Evolutionary conservation across 2,113 vertebrate species (phyloP), one percentile per base, ranked within the genome.

Genomic region (Prinia subflava): DNA sequence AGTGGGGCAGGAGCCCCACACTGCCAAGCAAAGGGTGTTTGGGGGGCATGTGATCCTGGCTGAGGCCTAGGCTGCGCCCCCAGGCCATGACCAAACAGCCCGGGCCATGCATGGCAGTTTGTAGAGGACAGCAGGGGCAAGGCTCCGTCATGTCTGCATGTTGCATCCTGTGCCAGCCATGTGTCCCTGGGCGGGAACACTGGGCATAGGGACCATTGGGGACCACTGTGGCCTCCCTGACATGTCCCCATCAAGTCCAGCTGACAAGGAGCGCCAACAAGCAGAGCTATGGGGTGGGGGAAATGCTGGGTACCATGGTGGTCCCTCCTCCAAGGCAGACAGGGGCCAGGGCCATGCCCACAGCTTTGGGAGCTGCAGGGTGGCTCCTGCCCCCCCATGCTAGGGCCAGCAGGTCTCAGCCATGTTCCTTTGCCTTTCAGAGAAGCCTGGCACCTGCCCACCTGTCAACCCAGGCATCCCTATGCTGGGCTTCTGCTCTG

Each of bases 401-500:
- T 6, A 6, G 33, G 5, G 10, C 25, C 21, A 2, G 25, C 1
- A 6, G 52, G 44, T 62, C 68, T 95, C 64, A 95, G 6, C 59
- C 1, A 0, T 42, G 31, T 78, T 81, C 42, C 22, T 92, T 90
- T 39, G 3, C 13, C 46, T 60, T 94, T 92, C 93, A 97, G 96
- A 87, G 50, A 97, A 97, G 60, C 96, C 96, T 1, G 96, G 96
- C 59, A 93, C 53, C 18, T 97, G 96, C 80, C 96, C 96, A 0
- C 68, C 83, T 0, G 46, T 93, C 31, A 84, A 13, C 15, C 83
- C 84, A 0, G 95, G 91, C 28, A 95, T 97, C 74, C 95, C 96
- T 59, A 76, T 91, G 88, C 92, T 97, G 77, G 95, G 94, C 0
- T 1, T 96, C 62, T 97, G 97, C 56, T 1, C 4, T 1, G 53